Base-by-base conservation (phyloP, 1,140 invertebrate species). In the Temnothorax longispinosus region DNA sequence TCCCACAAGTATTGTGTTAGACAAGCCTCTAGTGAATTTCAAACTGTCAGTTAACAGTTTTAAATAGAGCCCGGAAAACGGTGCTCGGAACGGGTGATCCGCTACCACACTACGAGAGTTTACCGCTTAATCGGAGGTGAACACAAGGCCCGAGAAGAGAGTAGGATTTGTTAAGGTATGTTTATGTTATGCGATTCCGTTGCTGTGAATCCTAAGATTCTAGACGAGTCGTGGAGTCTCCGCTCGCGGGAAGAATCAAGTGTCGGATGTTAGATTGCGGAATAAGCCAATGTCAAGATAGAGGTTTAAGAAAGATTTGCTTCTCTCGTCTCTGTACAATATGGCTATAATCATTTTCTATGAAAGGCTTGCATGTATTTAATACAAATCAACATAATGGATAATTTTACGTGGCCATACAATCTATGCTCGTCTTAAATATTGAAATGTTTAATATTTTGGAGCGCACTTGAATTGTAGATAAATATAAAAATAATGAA, bases 41-140 rank as follows among this genome's bases (percentile, higher is more conserved):
- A 71, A 90, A 91, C 87, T 91, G 90, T 91, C 88, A 90, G 87
- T 90, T 91, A 90, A 85, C 89, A 90, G 89, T 91, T 54, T 82
- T 87, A 90, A 89, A 76, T 91, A 91, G 75, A 89, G 87, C 78
- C 85, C 89, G 81, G 85, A 89, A 89, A 91, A 87, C 75, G 87
- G 89, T 91, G 89, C 87, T 89, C 77, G 87, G 84, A 81, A 90
- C 86, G 86, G 87, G 87, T 88, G 89, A 91, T 90, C 89, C 76
- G 60, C 90, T 90, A 90, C 88, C 81, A 76, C 81, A 76, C 89
- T 85, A 87, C 78, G 65, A 89, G 88, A 90, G 81, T 87, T 90
- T 90, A 90, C 88, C 80, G 77, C 88, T 89, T 90, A 88, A 82
- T 90, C 75, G 89, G 86, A 90, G 86, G 85, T 75, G 89, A 86